phyloP scores from a whole-genome alignment of 2,888 invertebrate genomes.

The Ornithoptera alexandrae region DNA sequence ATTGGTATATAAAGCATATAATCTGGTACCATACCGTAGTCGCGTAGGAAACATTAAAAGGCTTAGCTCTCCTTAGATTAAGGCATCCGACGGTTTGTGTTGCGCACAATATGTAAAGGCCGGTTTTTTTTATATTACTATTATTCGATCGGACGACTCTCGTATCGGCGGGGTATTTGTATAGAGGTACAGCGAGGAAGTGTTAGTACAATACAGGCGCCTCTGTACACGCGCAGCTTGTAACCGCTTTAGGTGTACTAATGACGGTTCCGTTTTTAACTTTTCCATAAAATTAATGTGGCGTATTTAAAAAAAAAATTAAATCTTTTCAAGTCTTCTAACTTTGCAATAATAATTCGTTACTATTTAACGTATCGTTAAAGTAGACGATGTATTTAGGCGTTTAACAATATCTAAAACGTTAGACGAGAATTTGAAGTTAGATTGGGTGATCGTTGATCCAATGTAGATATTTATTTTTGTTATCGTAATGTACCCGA shows the following conservation, averaged over 20 bases:
- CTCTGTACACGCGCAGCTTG: slow-evolving; percentile 40
- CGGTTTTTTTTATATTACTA: slow-evolving; percentile 37
- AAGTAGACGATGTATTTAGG: slow-evolving; percentile 61
- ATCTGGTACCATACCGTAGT: slow-evolving; percentile 59
- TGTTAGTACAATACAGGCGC: slow-evolving; percentile 30
- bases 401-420: slow-evolving; percentile 48
- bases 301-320: slow-evolving; percentile 33
- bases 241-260: slow-evolving; percentile 62
- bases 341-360: slow-evolving; percentile 14
- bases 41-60: slow-evolving; percentile 49
- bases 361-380: neutral
- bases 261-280: slow-evolving; percentile 56
- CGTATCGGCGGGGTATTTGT: slow-evolving; percentile 45
- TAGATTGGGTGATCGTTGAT: slow-evolving; percentile 74
- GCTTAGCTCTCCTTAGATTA: slow-evolving; percentile 55
- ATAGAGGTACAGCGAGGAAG: slow-evolving; percentile 50
- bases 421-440: slow-evolving; percentile 68
- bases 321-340: slow-evolving; percentile 30
- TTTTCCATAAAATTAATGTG: slow-evolving; percentile 47
- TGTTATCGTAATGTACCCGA: slow-evolving; percentile 76
- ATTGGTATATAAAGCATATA: slow-evolving; percentile 47
- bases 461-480: slow-evolving; percentile 80
- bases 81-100: slow-evolving; percentile 51
- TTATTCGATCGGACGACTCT: slow-evolving; percentile 33
- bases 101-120: slow-evolving; percentile 63